A percentile compares a stretch with the other conserved stretches of the same genome.
Conservation (phyloP, 2,797 vertebrate species). For the Kryptopterus vitreolus region DNA sequence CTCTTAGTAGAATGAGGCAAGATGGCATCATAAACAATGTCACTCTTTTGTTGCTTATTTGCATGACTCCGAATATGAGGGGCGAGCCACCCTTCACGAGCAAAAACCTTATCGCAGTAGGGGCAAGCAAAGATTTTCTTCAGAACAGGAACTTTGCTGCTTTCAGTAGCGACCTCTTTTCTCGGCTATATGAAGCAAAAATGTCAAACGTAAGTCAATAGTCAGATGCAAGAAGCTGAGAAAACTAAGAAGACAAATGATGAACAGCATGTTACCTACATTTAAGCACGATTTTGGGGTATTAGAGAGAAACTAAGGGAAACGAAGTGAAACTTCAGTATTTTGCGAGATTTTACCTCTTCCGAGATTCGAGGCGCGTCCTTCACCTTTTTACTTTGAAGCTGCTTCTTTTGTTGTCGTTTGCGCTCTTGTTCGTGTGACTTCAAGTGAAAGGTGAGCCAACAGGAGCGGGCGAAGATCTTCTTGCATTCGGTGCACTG, state of each 20-base stretch:
- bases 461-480: constrained; percentile 24
- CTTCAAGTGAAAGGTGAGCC: constrained; percentile 41
- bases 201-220: not conserved
- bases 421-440: constrained; percentile 29
- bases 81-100: constrained; percentile 34
- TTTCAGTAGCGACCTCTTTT: constrained; percentile 18
- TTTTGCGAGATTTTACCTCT: constrained; percentile 8
- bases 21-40: not conserved
- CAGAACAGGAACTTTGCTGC: constrained; percentile 9
- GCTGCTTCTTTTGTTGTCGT: constrained; percentile 9
- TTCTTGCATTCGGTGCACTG: constrained; percentile 43
- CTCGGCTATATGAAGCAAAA: constrained; percentile 23
- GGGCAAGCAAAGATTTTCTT: constrained; percentile 46
- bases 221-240: not conserved
- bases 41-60: not conserved
- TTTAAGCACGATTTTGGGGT: not conserved
- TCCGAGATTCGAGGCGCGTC: not conserved
- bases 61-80: constrained; percentile 39
- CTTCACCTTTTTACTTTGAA: constrained; percentile 16
- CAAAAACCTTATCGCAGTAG: constrained; percentile 47
- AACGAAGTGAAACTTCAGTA: not conserved
- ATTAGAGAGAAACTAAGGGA: not conserved
- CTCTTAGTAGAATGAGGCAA: not conserved
- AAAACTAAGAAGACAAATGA: not conserved
- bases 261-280: not conserved